phyloP scores from a whole-genome alignment of 2,888 invertebrate genomes.

The Flexamia atlantica region DNA sequence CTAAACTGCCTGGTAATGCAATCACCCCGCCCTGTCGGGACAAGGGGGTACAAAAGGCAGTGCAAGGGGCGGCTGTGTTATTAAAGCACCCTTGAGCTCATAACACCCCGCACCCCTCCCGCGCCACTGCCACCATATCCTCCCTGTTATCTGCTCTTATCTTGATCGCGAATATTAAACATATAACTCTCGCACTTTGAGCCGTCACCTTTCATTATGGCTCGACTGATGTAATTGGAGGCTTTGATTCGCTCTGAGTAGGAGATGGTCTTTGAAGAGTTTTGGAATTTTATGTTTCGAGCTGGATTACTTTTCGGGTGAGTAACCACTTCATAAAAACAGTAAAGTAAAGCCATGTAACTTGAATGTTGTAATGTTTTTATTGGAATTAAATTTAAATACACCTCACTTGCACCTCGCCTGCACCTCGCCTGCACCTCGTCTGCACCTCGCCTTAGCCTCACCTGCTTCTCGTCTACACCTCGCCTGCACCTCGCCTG shows the following conservation, averaged over 20 bases:
- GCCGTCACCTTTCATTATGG: conserved; percentile 46
- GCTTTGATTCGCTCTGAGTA: conserved; percentile 15
- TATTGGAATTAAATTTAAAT: too few relatives aligned
- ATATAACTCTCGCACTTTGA: conserved; percentile 31
- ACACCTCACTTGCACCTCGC: too few relatives aligned
- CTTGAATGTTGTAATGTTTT: too few relatives aligned
- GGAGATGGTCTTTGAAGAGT: not conserved
- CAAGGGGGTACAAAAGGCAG: conserved; percentile 34
- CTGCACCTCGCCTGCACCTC: too few relatives aligned
- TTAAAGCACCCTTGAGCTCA: conserved; percentile 51
- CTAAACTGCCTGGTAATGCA: conserved; percentile 48
- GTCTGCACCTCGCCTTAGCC: too few relatives aligned
- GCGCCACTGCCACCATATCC: not conserved
- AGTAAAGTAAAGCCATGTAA: too few relatives aligned
- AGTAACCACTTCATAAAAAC: too few relatives aligned
- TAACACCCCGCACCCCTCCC: not conserved
- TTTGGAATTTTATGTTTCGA: not conserved
- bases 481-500: too few relatives aligned
- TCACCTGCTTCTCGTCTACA: too few relatives aligned
- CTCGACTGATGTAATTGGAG: not conserved
- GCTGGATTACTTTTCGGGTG: too few relatives aligned
- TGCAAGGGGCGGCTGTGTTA: conserved; percentile 18
- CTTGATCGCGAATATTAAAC: conserved; percentile 40
- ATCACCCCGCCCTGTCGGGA: not conserved
- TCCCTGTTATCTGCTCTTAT: conserved; percentile 49